Evolutionary conservation across 2,113 vertebrate genomes (phyloP).

Genomic region (Peromyscus californicus): DNA sequence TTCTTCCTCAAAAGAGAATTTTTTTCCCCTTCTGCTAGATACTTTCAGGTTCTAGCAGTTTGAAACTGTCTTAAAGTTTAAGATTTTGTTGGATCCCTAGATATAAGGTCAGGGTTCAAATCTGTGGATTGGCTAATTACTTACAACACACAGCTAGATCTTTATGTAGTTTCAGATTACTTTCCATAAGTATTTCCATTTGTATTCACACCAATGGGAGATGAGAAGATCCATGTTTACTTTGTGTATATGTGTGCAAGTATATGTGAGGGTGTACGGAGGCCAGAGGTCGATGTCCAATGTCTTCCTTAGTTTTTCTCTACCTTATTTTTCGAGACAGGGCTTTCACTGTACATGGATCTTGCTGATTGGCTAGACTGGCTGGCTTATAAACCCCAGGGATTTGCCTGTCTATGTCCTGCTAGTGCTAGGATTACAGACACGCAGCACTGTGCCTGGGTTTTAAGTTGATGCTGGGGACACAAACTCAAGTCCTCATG

Average conservation of each 20-base stretch:
- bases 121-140: neutral
- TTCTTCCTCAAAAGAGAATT: constrained; percentile 48
- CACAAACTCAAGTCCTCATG: neutral
- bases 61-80: constrained; percentile 32
- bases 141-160: neutral
- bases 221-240: neutral
- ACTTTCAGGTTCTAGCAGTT: neutral
- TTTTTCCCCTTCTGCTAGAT: neutral
- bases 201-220: constrained; percentile 14
- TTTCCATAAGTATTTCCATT: constrained; percentile 40
- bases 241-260: neutral
- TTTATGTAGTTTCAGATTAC: neutral
- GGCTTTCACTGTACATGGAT: neutral
- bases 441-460: neutral
- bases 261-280: neutral
- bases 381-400: neutral
- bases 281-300: neutral
- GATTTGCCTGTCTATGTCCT: neutral
- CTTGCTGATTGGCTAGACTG: neutral
- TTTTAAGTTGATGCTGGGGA: neutral
- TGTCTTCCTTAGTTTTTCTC: neutral
- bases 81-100: neutral
- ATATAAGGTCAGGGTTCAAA: neutral
- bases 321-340: neutral
- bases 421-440: neutral